Percentiles rank a stretch among this genome's conserved stretches.
Evolutionary conservation across 2,113 vertebrate genomes (phyloP).

Genomic region (Ctenomys sociabilis): DNA sequence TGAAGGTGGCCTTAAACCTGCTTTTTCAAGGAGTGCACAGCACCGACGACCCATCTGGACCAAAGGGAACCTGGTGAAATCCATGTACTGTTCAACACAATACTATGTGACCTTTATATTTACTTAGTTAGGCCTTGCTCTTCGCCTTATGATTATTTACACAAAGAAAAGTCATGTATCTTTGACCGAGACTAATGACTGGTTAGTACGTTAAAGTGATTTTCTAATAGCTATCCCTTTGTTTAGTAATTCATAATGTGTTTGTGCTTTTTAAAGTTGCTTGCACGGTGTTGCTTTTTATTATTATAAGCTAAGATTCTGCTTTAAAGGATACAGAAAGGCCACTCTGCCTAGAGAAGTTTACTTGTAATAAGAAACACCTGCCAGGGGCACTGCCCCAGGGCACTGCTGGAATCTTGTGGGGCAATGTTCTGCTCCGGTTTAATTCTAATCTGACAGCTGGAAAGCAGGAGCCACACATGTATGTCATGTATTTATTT

Average conservation of each 20-base stretch:
- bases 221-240: not conserved
- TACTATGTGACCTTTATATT: not conserved
- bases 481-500: too few relatives aligned
- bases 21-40: too few relatives aligned
- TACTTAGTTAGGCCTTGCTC: not conserved
- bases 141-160: not conserved
- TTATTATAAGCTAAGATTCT: not conserved
- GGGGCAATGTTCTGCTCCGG: not conserved
- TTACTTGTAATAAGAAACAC: not conserved
- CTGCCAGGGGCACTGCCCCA: rapidly evolving
- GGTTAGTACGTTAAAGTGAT: not conserved
- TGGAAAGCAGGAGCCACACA: not conserved
- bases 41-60: not conserved
- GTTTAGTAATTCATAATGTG: not conserved
- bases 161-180: not conserved
- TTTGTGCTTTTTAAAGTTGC: not conserved
- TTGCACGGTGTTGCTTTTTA: not conserved
- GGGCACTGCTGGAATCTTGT: not conserved
- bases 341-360: not conserved
- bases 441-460: not conserved
- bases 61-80: not conserved
- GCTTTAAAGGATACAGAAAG: not conserved
- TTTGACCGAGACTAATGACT: not conserved
- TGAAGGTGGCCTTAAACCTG: too few relatives aligned
- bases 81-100: not conserved